Percentiles rank a stretch among this genome's conserved stretches.
Conservation (phyloP, 2,888 invertebrate genomes). For the Pardosa pseudoannulata region DNA sequence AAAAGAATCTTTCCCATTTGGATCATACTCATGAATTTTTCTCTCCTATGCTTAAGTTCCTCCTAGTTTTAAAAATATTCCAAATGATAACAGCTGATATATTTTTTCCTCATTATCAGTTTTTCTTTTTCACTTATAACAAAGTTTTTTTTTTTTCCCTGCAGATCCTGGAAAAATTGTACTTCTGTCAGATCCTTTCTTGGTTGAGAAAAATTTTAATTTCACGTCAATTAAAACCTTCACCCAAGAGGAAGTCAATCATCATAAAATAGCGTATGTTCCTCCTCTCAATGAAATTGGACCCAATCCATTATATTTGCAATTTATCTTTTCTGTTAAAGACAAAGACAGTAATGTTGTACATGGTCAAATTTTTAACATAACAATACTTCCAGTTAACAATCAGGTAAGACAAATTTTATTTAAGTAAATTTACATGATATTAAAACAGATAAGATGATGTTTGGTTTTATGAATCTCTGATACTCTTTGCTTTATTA, state of each 20-base stretch:
- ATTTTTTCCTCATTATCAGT: too few species aligned
- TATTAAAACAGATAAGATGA: too few species aligned
- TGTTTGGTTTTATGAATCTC: too few species aligned
- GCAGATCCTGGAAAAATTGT: slow-evolving; percentile 77
- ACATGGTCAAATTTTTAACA: slow-evolving; percentile 76
- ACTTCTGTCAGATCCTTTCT: slow-evolving; percentile 76
- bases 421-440: too few species aligned
- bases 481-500: too few species aligned
- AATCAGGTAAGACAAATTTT: slow-evolving; percentile 75
- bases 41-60: too few species aligned
- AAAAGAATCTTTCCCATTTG: too few species aligned
- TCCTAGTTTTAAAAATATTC: too few species aligned
- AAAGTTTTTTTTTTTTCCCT: too few species aligned
- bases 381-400: slow-evolving; percentile 77
- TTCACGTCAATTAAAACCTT: slow-evolving; percentile 76
- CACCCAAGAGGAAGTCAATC: slow-evolving; percentile 77
- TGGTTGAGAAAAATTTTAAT: slow-evolving; percentile 75
- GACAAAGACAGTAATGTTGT: slow-evolving; percentile 77
- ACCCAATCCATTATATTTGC: slow-evolving; percentile 74
- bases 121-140: too few species aligned
- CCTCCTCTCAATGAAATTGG: slow-evolving; percentile 77
- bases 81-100: too few species aligned
- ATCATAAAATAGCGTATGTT: slow-evolving; percentile 77
- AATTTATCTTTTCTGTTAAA: slow-evolving; percentile 76
- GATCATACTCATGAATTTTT: too few species aligned